Conservation (phyloP, 2,797 vertebrate species). For the Enteromius anoplus region DNA sequence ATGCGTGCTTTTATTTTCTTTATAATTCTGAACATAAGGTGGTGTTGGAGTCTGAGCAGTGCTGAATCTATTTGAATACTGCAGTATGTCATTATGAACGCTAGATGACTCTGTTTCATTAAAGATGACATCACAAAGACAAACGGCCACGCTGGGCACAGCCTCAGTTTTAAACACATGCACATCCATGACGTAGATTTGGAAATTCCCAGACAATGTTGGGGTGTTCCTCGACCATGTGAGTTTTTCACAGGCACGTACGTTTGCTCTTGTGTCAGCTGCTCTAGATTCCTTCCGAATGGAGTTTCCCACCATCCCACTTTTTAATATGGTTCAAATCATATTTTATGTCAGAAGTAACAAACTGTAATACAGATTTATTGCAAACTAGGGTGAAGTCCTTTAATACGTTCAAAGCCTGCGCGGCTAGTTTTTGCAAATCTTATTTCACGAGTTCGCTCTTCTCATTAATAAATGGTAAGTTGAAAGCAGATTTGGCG, state of each 20-base stretch:
- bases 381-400: background rate
- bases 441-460: too few relatives aligned
- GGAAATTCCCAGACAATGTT: background rate
- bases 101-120: constrained; percentile 28
- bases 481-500: too few relatives aligned
- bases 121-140: background rate
- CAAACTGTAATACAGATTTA: background rate
- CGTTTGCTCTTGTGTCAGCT: background rate
- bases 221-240: background rate
- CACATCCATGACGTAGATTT: background rate
- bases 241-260: background rate
- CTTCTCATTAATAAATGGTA: too few relatives aligned
- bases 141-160: too few relatives aligned
- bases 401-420: background rate
- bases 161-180: background rate
- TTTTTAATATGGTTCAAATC: background rate
- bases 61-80: background rate
- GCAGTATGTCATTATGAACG: constrained; percentile 19
- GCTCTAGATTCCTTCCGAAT: background rate
- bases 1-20: background rate
- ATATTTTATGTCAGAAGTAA: background rate
- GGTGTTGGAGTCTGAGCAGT: background rate
- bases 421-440: background rate
- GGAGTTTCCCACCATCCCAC: background rate
- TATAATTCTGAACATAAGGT: background rate